Conservation (phyloP, 2,888 invertebrate genomes). For the Sturmia bella region DNA sequence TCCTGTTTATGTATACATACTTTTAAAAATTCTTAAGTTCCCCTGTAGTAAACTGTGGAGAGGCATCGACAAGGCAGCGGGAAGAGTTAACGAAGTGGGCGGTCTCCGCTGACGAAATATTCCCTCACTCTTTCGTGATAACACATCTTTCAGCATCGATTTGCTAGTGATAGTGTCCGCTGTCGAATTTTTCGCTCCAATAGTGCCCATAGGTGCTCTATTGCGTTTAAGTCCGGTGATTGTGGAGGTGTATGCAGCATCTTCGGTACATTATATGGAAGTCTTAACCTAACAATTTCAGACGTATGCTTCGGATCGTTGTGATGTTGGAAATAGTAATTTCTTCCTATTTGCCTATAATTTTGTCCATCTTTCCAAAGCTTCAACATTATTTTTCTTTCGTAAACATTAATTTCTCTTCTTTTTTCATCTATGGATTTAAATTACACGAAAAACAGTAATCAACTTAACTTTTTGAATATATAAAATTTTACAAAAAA, state of each 20-base stretch:
- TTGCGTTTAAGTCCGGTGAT: constrained; percentile 5
- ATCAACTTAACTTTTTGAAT: no score
- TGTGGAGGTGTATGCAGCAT: constrained; percentile 4
- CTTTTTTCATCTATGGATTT: neutral
- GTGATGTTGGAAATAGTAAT: neutral
- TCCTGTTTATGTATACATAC: no score
- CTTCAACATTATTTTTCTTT: constrained; percentile 24
- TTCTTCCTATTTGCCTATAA: neutral
- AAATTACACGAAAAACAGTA: no score
- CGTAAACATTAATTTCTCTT: constrained; percentile 4
- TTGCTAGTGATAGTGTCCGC: neutral
- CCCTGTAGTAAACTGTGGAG: no score
- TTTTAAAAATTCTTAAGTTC: no score
- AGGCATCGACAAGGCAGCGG: no score
- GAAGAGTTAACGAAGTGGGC: no score
- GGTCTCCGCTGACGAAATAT: no score
- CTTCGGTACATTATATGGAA: constrained; percentile 9
- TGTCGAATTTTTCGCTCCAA: neutral
- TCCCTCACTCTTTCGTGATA: no score
- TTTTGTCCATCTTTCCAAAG: neutral
- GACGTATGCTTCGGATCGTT: no score
- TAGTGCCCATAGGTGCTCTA: constrained; percentile 19
- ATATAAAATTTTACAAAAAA: no score
- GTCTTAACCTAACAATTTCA: neutral
- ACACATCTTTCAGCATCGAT: no score